phyloP scores from a whole-genome alignment of 1,140 invertebrate species.

The Drosophila takahashii region DNA sequence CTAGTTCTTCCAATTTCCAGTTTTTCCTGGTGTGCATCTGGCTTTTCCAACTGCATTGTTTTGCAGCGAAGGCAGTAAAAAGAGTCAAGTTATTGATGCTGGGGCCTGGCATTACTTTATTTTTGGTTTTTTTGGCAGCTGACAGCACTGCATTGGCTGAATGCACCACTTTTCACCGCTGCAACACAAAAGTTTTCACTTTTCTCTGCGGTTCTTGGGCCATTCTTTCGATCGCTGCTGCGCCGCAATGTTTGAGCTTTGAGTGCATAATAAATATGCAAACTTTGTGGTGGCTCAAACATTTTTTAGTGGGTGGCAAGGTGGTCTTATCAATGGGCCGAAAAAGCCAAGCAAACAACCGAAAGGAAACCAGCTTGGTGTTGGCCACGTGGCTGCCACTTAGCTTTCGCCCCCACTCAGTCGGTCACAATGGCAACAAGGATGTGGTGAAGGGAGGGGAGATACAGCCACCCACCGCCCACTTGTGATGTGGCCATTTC shows the following conservation, averaged over 20 bases:
- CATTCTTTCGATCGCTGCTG: conserved; percentile 10
- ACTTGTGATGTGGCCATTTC: conserved; percentile 40
- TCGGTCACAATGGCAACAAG: conserved; percentile 46
- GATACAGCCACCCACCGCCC: background rate
- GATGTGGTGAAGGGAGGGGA: too few relatives aligned
- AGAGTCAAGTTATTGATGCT: conserved; percentile 64
- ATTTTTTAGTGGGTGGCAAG: background rate
- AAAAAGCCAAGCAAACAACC: conserved; percentile 70
- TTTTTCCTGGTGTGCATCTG: background rate
- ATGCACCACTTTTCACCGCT: conserved; percentile 26
- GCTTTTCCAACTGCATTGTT: conserved; percentile 14
- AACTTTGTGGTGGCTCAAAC: conserved; percentile 54
- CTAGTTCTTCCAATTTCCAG: background rate
- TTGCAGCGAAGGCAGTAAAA: conserved; percentile 43
- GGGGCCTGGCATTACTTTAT: conserved; percentile 5
- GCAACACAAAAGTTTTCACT: conserved; percentile 24
- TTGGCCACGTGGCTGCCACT: conserved; percentile 51
- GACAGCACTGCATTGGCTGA: conserved; percentile 21
- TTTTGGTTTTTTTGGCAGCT: background rate
- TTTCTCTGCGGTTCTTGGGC: conserved; percentile 15
- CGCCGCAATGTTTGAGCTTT: conserved; percentile 67
- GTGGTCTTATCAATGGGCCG: conserved; percentile 63
- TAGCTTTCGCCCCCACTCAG: conserved; percentile 33
- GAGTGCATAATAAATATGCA: conserved; percentile 77
- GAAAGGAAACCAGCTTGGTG: background rate